These are phyloP conservation scores for Teleopsis dalmanni DNA, from an alignment of 1,140 invertebrate genomes.

Conservation along the genomic window DNA sequence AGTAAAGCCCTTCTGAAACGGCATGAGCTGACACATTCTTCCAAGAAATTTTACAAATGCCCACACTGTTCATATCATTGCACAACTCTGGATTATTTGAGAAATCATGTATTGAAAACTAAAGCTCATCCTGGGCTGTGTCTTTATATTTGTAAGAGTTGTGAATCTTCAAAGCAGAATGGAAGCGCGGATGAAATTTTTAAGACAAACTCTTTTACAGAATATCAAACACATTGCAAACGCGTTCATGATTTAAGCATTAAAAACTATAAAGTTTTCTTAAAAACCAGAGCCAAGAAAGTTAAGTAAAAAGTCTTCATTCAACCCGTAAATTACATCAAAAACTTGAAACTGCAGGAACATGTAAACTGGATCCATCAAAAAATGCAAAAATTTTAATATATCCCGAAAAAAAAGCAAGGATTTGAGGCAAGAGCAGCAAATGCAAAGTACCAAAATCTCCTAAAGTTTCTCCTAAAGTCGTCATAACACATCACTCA, in stretches of 20 bases:
- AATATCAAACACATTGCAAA: constrained; percentile 43
- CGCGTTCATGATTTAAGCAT: constrained; percentile 17
- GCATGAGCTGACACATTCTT: constrained; percentile 69
- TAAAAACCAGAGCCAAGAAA: too few relatives aligned
- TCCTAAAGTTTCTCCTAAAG: too few relatives aligned
- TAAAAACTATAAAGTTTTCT: background rate
- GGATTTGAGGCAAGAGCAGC: too few relatives aligned
- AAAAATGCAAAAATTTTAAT: too few relatives aligned
- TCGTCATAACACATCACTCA: too few relatives aligned
- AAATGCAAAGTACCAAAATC: too few relatives aligned
- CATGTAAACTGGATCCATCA: too few relatives aligned
- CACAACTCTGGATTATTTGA: constrained; percentile 74
- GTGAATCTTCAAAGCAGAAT: constrained; percentile 41
- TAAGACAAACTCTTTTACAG: constrained; percentile 26
- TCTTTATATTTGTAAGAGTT: constrained; percentile 68
- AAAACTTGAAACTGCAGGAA: too few relatives aligned
- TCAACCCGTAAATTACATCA: too few relatives aligned
- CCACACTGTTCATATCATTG: constrained; percentile 73
- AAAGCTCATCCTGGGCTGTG: constrained; percentile 66
- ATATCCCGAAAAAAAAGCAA: too few relatives aligned
- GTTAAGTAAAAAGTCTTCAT: too few relatives aligned
- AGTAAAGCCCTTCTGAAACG: constrained; percentile 64
- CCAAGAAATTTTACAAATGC: constrained; percentile 78
- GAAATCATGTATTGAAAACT: constrained; percentile 77
- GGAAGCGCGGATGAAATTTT: constrained; percentile 8